A percentile compares a stretch with the other conserved stretches of the same genome.
These are phyloP conservation scores for Laticauda colubrina DNA, from an alignment of 2,113 vertebrate genomes.

Conservation along the genomic window DNA sequence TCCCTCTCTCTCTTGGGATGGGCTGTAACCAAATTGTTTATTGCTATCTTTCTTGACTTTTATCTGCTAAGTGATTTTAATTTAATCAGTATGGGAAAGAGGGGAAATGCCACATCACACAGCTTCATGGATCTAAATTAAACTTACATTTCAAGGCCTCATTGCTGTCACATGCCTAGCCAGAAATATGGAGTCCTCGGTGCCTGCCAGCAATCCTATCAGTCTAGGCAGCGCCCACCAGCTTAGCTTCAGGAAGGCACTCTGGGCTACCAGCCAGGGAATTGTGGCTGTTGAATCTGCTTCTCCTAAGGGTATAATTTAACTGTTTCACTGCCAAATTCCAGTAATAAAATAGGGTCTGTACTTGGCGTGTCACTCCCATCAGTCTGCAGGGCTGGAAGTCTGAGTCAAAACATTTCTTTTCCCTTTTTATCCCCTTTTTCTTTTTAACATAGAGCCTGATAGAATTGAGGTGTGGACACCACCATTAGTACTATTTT, in stretches of 20 bases:
- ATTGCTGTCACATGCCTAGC: background rate
- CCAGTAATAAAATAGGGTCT: slow-evolving; percentile 22
- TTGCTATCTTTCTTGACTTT: background rate
- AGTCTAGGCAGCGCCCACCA: background rate
- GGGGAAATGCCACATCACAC: background rate
- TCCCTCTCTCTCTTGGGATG: background rate
- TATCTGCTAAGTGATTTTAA: background rate
- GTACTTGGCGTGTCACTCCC: background rate
- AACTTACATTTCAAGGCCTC: background rate
- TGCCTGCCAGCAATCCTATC: background rate
- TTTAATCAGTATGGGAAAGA: background rate
- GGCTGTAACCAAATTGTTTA: background rate
- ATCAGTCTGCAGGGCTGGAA: background rate
- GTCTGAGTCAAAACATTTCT: background rate
- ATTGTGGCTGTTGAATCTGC: background rate
- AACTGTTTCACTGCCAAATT: slow-evolving; percentile 24
- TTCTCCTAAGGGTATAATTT: slow-evolving; percentile 26
- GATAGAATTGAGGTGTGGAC: background rate
- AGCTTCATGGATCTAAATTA: background rate
- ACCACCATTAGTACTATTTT: background rate
- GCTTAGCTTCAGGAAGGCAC: background rate
- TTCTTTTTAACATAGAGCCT: background rate
- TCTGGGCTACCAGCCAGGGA: background rate
- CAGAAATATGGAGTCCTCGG: background rate
- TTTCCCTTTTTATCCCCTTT: background rate